Evolutionary conservation across 2,797 vertebrate species (phyloP), one percentile per base, ranked within the genome.

Genomic region (Tangara arthus): DNA sequence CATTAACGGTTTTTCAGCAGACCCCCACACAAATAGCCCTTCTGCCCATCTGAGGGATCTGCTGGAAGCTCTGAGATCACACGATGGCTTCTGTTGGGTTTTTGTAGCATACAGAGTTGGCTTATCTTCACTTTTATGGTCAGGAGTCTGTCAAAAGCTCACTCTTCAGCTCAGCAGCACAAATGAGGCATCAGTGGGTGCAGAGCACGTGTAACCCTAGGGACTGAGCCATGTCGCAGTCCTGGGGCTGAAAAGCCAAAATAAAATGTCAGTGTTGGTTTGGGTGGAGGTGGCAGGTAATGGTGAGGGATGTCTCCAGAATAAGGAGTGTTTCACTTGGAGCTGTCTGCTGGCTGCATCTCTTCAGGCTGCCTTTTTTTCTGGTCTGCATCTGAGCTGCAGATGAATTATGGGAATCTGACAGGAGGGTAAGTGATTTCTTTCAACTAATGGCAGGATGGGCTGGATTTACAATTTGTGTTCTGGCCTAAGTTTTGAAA

Each of bases 161-260:
- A 24, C n/a, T 47, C 47, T 52, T 39, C 21, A 32, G 28, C 57
- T 77, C n/a, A n/a, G 47, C 26, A 60, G 64, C n/a, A 37, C 24
- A 18, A 19, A 42, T 22, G 69, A 41, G 57, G 18, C 44, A 41
- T 44, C 49, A 20, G 35, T 37, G 35, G 41, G 30, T 72, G 13
- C 11, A 10, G 1, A 19, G 21, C 0, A 0, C 24, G 1, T 55
- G 35, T 15, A 53, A 37, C 59, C 32, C 28, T 27, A 2, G 42
- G 47, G 28, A 22, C 28, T 39, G 71, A 82, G 37, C 28, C 8
- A 0, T 15, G 9, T 28, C 27, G 7, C 22, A 28, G 2, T 56
- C 60, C 22, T 47, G 46, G 55, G 64, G 24, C 75, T 80, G 65
- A 46, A 81, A 55, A 75, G 39, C 23, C 56, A 50, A 52, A 68